Evolutionary conservation across 92 coral and sea anemone species (phyloP), one percentile per base, ranked within the genome.

Genomic region (Galaxea fascicularis): DNA sequence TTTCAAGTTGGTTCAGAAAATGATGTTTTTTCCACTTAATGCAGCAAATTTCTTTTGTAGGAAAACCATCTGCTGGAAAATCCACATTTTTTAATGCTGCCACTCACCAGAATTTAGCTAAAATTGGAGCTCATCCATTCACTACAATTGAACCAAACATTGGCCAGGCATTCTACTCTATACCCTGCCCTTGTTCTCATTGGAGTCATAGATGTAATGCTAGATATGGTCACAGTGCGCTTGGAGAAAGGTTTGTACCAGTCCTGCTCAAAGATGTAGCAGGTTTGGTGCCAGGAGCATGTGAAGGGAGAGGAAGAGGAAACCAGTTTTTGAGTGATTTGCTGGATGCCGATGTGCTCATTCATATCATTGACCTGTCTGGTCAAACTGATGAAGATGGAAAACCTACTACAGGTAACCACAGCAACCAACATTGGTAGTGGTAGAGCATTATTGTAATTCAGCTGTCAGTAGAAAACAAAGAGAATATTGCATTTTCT

Each of bases 11-110:
- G 41, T 35, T 35, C 2, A 35, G 6, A 16, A 53, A 53, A 16
- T 8, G 4, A 4, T 53, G 12, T 20, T 20, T 4, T 4, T 21
- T 0, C 1, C 7, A 60, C 10, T 60, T 4, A 60, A 25, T 60
- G 66, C 30, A 25, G 14, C 24, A 28, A 74, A 4, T 78, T 26
- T 35, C 49, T 71, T 66, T 76, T 85, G n/a, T 58, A 94, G 98
- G 98, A 52, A 91, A 94, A 49, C 98, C 98, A 57, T 94, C 98
- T 22, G 98, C 98, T 65, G 95, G 95, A 39, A 93, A 93, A 84
- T 93, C 95, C 15, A 91, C 95, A 21, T 91, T 91, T 85, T 91
- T 93, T 56, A 91, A 91, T 91, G 93, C 93, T 30, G 98, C 98
- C 30, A 93, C 98, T 14, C 91, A 91, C 67, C 89, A 88, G 60